Evolutionary conservation across 53 echinoderm and acorn worm species (phyloP).

Genomic region (Luidia sarsii): DNA sequence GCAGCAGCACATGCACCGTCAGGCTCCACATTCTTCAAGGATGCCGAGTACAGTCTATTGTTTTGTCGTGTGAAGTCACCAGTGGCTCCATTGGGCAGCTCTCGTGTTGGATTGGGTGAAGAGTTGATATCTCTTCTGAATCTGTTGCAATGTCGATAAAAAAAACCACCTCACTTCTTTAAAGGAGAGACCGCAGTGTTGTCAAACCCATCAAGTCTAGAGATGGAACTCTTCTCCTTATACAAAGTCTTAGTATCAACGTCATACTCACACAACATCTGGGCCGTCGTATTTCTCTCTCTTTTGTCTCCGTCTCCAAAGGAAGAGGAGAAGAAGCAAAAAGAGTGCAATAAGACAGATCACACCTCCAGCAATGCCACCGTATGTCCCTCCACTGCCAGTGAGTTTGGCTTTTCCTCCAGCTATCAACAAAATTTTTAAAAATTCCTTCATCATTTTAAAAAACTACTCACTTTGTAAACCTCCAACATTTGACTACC

Average conservation of each 20-base stretch:
- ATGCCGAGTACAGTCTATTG: slow-evolving; percentile 38
- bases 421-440: not conserved
- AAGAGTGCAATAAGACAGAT: slow-evolving; percentile 61
- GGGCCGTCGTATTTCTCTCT: slow-evolving; percentile 55
- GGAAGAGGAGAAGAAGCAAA: slow-evolving; percentile 59
- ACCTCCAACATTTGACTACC: not conserved
- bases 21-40: slow-evolving; percentile 35
- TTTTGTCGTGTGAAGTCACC: slow-evolving; percentile 34
- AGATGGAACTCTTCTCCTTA: too few relatives aligned
- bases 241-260: too few relatives aligned
- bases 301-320: slow-evolving; percentile 46
- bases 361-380: not conserved
- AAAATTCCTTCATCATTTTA: not conserved
- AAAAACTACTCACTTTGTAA: not conserved
- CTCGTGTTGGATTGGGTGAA: slow-evolving; percentile 3
- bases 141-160: too few relatives aligned
- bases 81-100: slow-evolving; percentile 24
- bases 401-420: not conserved
- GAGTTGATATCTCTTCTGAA: slow-evolving; percentile 2
- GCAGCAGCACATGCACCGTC: slow-evolving; percentile 64
- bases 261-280: slow-evolving; percentile 46
- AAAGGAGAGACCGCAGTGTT: too few relatives aligned
- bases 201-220: too few relatives aligned
- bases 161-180: too few relatives aligned
- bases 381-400: not conserved